Conservation (phyloP, 1,140 invertebrate species). For the Anthonomus grandis region DNA sequence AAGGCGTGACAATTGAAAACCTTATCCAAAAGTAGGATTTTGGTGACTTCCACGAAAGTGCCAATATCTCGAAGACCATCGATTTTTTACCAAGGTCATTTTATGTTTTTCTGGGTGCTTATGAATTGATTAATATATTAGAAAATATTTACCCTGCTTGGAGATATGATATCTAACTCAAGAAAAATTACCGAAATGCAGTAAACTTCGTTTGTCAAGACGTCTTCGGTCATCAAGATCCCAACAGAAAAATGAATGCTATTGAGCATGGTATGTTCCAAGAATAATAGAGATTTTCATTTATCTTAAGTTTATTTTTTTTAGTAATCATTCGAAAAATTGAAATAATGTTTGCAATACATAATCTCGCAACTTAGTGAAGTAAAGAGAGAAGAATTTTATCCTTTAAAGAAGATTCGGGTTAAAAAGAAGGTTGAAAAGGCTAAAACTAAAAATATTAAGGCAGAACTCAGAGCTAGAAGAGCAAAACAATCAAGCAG, state of each 20-base stretch:
- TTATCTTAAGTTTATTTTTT: constrained; percentile 41
- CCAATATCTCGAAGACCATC: too few relatives aligned
- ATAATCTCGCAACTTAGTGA: constrained; percentile 99
- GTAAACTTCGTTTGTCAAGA: constrained; percentile 95
- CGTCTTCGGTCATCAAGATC: constrained; percentile 97
- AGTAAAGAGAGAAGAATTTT: constrained; percentile 98
- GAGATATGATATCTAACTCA: too few relatives aligned
- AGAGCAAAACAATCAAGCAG: constrained; percentile 56
- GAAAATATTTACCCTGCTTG: too few relatives aligned
- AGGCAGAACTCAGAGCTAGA: constrained; percentile 52
- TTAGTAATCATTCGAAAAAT: constrained; percentile 97
- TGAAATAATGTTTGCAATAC: constrained; percentile 92
- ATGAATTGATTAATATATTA: too few relatives aligned
- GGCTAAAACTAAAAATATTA: constrained; percentile 59
- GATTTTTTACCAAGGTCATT: too few relatives aligned
- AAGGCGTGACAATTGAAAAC: too few relatives aligned
- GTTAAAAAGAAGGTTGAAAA: constrained; percentile 72
- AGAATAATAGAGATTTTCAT: constrained; percentile 8
- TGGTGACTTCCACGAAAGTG: too few relatives aligned
- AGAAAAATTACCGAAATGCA: constrained; percentile 93
- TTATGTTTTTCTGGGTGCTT: too few relatives aligned
- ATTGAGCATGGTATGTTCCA: constrained; percentile 93
- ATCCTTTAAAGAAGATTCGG: constrained; percentile 95
- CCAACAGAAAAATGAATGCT: constrained; percentile 98
- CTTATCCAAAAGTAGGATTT: too few relatives aligned